phyloP scores from a whole-genome alignment of 1,140 invertebrate genomes.

The Drosophila elegans region DNA sequence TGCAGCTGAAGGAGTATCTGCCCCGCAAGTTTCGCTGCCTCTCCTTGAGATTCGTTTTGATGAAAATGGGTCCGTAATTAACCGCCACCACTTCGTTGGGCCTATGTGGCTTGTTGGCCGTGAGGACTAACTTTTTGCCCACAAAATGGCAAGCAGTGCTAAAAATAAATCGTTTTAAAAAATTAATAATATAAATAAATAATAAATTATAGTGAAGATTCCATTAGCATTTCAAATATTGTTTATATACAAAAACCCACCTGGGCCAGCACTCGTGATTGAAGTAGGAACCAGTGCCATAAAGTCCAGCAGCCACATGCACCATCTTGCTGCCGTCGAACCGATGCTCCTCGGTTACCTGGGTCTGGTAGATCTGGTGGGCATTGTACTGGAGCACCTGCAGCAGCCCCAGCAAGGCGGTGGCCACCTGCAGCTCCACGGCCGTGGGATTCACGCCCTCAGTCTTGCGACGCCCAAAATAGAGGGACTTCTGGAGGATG shows the following conservation, averaged over 20 bases:
- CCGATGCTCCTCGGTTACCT: conserved; percentile 85
- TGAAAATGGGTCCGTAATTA: conserved; percentile 94
- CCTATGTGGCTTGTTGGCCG: conserved; percentile 88
- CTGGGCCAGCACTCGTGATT: conserved; percentile 95
- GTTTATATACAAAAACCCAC: not conserved
- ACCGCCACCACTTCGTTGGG: conserved; percentile 90
- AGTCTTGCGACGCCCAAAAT: conserved; percentile 86
- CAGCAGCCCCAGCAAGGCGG: conserved; percentile 90
- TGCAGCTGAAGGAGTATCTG: conserved; percentile 93
- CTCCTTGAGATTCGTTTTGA: conserved; percentile 87
- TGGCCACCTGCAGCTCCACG: conserved; percentile 87
- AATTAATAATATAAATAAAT: no score
- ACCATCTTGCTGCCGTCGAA: conserved; percentile 87
- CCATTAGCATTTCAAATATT: not conserved
- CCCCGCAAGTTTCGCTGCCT: conserved; percentile 88
- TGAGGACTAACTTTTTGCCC: conserved; percentile 90
- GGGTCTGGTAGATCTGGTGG: conserved; percentile 93
- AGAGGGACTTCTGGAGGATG: conserved; percentile 88
- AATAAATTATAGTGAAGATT: no score
- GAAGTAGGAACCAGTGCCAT: conserved; percentile 92
- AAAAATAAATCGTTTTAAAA: not conserved
- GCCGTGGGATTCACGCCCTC: conserved; percentile 84
- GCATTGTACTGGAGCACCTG: conserved; percentile 95
- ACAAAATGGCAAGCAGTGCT: conserved; percentile 92
- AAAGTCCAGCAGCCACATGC: conserved; percentile 92